Conservation (phyloP, 30 jellyfish, hydroid and myxozoan genomes). For the Chrysaora quinquecirrha region DNA sequence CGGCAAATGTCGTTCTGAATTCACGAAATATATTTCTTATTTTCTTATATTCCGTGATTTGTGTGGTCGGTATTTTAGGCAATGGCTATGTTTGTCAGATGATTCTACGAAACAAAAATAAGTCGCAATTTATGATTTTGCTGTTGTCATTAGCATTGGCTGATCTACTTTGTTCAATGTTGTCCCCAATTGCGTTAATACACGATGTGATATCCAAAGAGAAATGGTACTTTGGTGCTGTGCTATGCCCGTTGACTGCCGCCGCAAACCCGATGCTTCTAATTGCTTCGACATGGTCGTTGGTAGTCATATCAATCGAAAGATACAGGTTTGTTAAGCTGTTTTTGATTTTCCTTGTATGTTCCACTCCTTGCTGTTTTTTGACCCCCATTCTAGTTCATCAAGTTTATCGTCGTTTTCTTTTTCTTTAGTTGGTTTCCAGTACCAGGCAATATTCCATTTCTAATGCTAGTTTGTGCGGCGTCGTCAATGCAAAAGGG, state of each 20-base stretch:
- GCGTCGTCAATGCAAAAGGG: no score
- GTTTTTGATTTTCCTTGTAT: no score
- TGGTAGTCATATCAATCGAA: constrained; percentile 4
- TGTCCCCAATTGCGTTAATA: background rate
- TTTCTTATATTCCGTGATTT: background rate
- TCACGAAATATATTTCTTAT: background rate
- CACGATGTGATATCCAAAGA: background rate
- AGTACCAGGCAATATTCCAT: no score
- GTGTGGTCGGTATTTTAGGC: background rate
- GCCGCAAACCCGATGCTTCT: background rate
- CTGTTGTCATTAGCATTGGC: background rate
- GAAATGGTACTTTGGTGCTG: constrained; percentile 3
- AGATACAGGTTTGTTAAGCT: background rate
- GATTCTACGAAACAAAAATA: background rate
- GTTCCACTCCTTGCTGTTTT: no score
- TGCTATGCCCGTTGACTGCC: background rate
- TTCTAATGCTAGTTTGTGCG: no score
- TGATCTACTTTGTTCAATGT: background rate
- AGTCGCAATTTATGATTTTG: background rate
- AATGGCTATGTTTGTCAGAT: background rate
- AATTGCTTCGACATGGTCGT: background rate
- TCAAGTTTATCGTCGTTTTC: no score
- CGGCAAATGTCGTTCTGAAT: background rate
- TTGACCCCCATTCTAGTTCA: no score
- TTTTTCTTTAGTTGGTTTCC: no score